Evolutionary conservation across 2,797 vertebrate genomes (phyloP).

Genomic region (Poeciliopsis gracilis): DNA sequence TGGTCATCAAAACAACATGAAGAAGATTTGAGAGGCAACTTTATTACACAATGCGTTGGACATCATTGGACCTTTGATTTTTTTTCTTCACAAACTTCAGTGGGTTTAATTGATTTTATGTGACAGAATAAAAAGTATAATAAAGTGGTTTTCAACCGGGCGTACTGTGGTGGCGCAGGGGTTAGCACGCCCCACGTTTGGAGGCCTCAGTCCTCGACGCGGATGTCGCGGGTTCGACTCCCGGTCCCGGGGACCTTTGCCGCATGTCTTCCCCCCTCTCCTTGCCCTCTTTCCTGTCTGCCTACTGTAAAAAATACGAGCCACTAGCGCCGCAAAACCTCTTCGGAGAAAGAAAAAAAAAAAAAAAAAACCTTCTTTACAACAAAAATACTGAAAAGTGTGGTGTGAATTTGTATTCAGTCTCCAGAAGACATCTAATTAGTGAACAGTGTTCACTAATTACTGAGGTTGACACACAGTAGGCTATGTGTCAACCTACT

Average conservation of each 20-base stretch:
- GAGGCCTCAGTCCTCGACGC: too few species aligned
- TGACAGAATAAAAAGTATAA: neutral
- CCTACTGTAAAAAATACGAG: too few species aligned
- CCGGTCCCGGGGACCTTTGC: too few species aligned
- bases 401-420: neutral
- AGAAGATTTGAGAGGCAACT: neutral
- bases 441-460: neutral
- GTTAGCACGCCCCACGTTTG: too few species aligned
- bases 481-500: neutral
- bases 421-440: neutral
- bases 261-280: too few species aligned
- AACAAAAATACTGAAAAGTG: neutral
- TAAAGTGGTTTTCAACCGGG: neutral
- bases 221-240: too few species aligned
- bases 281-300: too few species aligned
- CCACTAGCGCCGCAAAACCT: too few species aligned
- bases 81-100: neutral
- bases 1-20: neutral
- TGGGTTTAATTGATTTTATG: neutral
- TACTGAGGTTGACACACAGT: too few species aligned
- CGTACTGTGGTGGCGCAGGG: too few species aligned
- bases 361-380: neutral
- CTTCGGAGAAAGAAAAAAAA: too few species aligned
- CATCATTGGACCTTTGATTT: neutral
- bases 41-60: neutral